Percentiles rank a stretch among this genome's conserved stretches.
phyloP scores from a whole-genome alignment of 35 echinoderm and acorn worm species.

The Amphiura filiformis region DNA sequence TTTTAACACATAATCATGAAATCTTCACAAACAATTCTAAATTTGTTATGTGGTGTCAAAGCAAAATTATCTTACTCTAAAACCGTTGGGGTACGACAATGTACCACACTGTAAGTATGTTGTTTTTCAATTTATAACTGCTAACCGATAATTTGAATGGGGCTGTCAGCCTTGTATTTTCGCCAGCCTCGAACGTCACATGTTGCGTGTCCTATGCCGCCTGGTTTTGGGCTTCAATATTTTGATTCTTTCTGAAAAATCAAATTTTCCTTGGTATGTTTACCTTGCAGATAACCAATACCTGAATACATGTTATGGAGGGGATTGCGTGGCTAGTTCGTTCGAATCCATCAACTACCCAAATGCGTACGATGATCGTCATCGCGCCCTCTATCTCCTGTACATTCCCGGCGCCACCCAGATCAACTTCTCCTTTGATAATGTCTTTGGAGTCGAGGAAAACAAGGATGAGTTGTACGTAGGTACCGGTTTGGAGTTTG shows the following conservation, averaged over 20 bases:
- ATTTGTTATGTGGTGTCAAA: too few species aligned
- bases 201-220: too few species aligned
- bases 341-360: conserved; percentile 52
- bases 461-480: conserved; percentile 70
- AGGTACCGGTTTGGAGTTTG: conserved; percentile 31
- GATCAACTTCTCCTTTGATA: conserved; percentile 29
- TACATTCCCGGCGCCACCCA: conserved; percentile 60
- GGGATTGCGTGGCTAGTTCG: conserved; percentile 3
- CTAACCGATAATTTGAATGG: background rate
- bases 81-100: too few species aligned
- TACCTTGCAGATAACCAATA: conserved; percentile 22
- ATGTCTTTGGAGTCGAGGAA: conserved; percentile 45
- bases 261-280: background rate
- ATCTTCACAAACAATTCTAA: too few species aligned
- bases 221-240: background rate
- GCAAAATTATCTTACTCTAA: too few species aligned
- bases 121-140: too few species aligned
- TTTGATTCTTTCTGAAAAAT: background rate
- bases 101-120: too few species aligned
- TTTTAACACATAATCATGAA: too few species aligned
- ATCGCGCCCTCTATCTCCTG: conserved; percentile 49
- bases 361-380: conserved; percentile 11
- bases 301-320: conserved; percentile 51
- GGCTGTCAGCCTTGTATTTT: too few species aligned
- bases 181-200: too few species aligned